Evolutionary conservation across 2,113 vertebrate genomes (phyloP).

Genomic region (Dicerorhinus sumatrensis): DNA sequence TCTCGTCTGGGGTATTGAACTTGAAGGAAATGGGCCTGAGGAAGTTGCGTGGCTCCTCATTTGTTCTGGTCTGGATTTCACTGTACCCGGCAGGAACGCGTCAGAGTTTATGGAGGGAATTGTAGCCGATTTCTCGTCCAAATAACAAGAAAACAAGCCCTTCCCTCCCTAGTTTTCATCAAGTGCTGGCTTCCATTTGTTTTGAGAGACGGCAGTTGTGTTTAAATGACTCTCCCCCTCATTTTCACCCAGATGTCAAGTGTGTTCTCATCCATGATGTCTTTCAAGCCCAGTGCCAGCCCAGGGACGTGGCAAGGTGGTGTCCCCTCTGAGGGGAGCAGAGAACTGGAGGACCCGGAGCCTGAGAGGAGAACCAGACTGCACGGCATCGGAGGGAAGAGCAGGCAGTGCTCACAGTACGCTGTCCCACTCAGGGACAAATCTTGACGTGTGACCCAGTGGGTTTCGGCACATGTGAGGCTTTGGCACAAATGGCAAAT

Average conservation of each 20-base stretch:
- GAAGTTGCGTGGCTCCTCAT: not conserved
- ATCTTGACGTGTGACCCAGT: not conserved
- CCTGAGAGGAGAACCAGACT: not conserved
- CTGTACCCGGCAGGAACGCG: not conserved
- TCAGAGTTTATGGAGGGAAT: not conserved
- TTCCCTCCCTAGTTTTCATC: not conserved
- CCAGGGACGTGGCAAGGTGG: accelerated
- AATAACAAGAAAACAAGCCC: not conserved
- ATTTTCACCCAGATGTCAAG: no score
- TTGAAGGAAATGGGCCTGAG: not conserved
- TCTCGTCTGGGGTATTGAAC: not conserved
- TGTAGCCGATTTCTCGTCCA: not conserved
- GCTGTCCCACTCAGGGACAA: not conserved
- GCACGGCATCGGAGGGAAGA: accelerated
- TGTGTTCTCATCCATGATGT: not conserved
- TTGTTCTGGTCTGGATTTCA: not conserved
- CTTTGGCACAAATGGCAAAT: not conserved
- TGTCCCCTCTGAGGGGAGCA: not conserved
- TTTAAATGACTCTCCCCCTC: not conserved
- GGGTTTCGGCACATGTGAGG: accelerated
- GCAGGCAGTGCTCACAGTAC: not conserved
- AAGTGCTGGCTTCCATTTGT: not conserved
- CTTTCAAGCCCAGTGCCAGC: not conserved
- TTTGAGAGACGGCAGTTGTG: not conserved
- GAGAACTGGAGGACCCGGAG: not conserved